Base-by-base conservation (phyloP, 2,888 invertebrate species). In the Eudemis profundana region DNA sequence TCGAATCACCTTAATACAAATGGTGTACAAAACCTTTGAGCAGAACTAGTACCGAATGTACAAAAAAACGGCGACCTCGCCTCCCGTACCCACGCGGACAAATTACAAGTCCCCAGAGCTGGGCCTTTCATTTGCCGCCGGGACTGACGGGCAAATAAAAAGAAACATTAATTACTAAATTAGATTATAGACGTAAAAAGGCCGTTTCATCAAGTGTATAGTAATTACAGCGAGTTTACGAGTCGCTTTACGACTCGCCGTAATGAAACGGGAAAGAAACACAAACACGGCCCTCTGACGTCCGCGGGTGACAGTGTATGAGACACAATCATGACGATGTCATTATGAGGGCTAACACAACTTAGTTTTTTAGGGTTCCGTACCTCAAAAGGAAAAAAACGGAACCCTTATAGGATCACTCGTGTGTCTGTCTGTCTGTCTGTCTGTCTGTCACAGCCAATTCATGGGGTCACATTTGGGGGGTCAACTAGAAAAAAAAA, bases 201-300 rank as follows among this genome's bases (percentile, higher is more conserved):
- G 44, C 42, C 33, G 50, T 64, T 64, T 56, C 56, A 57, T 57
- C 49, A 64, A 64, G 57, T 57, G 63, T 50, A 56, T 29, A 50
- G 63, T 64, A 64, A 64, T 64, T 57, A 64, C 42, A 23, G 38
- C 29, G 19, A 15, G 44, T 63, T 64, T 57, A 64, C 63, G 63
- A 50, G 23, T 23, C 33, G 14, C 14, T 57, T 64, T 64, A 64
- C 50, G 63, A 50, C n/a, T 21, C 40, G 54, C 21, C 19, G 51
- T 42, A 54, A 54, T 54, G 42, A 54, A 54, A 54, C 54, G 27
- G 12, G 12, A 42, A 54, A 54, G 40, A 54, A 42, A 42, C 15
- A 1, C 27, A 27, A 27, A n/a, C n/a, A n/a, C n/a, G n/a, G 27
- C 5, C 27, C 5, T 4, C 27, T 27, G 27, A 27, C 27, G 27